Conservation (phyloP, 2,888 invertebrate genomes). For the Lymantria monacha region DNA sequence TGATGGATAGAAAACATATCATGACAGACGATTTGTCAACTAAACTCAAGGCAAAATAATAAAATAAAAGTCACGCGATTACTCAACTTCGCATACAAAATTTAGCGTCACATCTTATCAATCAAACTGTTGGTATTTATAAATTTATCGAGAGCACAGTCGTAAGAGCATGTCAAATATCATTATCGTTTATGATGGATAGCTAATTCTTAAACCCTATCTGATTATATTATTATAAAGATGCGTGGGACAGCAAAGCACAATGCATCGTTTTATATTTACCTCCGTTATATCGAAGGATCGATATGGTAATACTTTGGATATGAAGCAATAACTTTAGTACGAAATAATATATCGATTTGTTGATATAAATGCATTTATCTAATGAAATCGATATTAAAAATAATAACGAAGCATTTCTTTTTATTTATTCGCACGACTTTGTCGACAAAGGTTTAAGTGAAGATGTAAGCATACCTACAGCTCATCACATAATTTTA, state of each 20-base stretch:
- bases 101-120: conserved; percentile 33
- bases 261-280: conserved; percentile 71
- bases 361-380: neutral
- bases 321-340: conserved; percentile 37
- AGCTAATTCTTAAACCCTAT: conserved; percentile 65
- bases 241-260: conserved; percentile 73
- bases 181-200: conserved; percentile 78
- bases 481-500: no score
- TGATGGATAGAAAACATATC: conserved; percentile 1
- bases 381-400: no score
- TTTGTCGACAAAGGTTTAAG: no score
- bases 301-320: conserved; percentile 30
- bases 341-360: conserved; percentile 8
- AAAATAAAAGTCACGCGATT: conserved; percentile 5
- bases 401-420: no score
- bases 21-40: conserved; percentile 6
- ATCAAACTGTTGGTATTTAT: conserved; percentile 48
- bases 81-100: conserved; percentile 31
- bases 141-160: conserved; percentile 61
- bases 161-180: conserved; percentile 72
- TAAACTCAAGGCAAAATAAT: neutral
- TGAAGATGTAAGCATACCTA: no score
- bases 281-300: conserved; percentile 36
- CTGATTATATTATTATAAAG: conserved; percentile 67
- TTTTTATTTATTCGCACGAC: no score